A percentile compares a stretch with the other conserved stretches of the same genome.
These are phyloP conservation scores for Rhynchotus rufescens DNA, from an alignment of 2,797 vertebrate genomes.

Conservation along the genomic window DNA sequence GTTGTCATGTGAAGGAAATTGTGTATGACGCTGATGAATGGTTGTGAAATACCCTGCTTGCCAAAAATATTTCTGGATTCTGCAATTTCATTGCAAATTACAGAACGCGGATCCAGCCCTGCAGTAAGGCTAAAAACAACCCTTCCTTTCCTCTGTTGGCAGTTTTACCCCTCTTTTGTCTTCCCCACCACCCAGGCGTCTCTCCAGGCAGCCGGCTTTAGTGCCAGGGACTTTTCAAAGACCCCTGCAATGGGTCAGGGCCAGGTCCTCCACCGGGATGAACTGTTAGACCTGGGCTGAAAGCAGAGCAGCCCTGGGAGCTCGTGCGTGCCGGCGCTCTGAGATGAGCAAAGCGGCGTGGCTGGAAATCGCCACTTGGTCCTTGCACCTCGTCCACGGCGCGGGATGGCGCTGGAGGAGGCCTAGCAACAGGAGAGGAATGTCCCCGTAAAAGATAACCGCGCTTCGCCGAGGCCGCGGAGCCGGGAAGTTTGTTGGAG, in stretches of 20 bases:
- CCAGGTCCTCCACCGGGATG: background rate
- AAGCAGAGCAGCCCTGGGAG: constrained; percentile 18
- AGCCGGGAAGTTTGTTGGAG: constrained; percentile 69
- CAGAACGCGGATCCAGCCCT: background rate
- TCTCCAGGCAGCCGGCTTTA: background rate
- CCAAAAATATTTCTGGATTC: constrained; percentile 67
- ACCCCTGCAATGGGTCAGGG: rapidly evolving
- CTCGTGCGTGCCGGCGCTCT: constrained; percentile 24
- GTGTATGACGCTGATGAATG: constrained; percentile 44
- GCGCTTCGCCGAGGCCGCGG: constrained; percentile 29
- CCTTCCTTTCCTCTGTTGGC: background rate
- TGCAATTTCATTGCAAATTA: constrained; percentile 65
- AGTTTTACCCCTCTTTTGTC: background rate
- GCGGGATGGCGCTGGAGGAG: constrained; percentile 47
- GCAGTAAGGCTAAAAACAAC: background rate
- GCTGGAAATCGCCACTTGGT: background rate
- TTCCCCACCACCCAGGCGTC: background rate
- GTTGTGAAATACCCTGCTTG: constrained; percentile 39
- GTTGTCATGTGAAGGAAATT: constrained; percentile 60
- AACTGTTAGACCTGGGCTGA: background rate
- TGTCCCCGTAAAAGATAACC: constrained; percentile 69
- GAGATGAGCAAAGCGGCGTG: background rate
- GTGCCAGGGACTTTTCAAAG: background rate
- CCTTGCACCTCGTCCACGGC: background rate
- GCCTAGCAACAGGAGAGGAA: constrained; percentile 62